Conservation (phyloP, 2,888 invertebrate species). For the Trissolcus brochymenae region DNA sequence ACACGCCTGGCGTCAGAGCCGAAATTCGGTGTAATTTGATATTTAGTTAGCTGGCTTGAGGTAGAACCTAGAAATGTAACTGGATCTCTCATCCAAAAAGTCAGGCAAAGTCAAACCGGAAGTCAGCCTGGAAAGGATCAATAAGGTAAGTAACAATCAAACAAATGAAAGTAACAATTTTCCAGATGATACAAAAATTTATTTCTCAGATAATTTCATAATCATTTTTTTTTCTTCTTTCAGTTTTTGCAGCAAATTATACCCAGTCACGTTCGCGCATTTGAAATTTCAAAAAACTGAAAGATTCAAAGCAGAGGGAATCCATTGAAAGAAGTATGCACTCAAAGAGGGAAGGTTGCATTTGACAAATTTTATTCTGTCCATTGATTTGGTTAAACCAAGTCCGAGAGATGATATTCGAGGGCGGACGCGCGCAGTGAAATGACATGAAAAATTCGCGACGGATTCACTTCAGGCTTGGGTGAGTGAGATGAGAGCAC, state of each 20-base stretch:
- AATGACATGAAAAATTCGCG: slow-evolving; percentile 48
- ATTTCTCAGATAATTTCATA: no score
- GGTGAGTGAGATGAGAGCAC: slow-evolving; percentile 40
- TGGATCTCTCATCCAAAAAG: slow-evolving; percentile 33
- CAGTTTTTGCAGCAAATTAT: background rate
- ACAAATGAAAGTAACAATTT: no score
- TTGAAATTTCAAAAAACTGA: no score
- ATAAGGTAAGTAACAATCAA: no score
- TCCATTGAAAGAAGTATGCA: slow-evolving; percentile 7
- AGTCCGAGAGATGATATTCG: slow-evolving; percentile 4
- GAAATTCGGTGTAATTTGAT: slow-evolving; percentile 27
- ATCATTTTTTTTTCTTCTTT: no score
- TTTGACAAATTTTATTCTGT: slow-evolving; percentile 8
- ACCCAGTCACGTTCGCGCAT: background rate
- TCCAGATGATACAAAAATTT: no score
- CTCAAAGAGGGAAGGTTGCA: background rate
- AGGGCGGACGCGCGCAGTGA: slow-evolving; percentile 14
- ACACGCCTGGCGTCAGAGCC: slow-evolving; percentile 15
- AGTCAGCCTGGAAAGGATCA: slow-evolving; percentile 4
- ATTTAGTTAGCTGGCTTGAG: background rate
- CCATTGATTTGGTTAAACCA: slow-evolving; percentile 11
- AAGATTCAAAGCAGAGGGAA: background rate
- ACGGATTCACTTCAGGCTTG: slow-evolving; percentile 25
- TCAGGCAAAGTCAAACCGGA: slow-evolving; percentile 27
- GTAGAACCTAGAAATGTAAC: slow-evolving; percentile 30